These are phyloP conservation scores for Lysandra coridon DNA, from an alignment of 2,888 invertebrate species.

Conservation along the genomic window DNA sequence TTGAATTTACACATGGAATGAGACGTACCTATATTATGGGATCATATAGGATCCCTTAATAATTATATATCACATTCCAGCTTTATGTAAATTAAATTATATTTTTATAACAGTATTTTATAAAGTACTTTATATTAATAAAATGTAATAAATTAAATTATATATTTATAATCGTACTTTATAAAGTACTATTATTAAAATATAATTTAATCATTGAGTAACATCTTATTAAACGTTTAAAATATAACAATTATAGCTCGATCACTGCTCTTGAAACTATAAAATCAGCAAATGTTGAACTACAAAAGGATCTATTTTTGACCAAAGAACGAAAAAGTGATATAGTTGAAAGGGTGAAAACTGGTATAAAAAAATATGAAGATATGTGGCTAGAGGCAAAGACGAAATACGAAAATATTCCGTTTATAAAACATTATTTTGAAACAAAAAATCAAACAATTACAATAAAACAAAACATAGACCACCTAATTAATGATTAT, in stretches of 20 bases:
- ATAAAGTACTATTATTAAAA: no score
- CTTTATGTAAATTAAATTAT: no score
- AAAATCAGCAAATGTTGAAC: conserved; percentile 57
- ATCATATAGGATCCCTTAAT: no score
- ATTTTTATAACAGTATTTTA: no score
- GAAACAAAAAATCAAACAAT: conserved; percentile 47
- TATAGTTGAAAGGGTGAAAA: conserved; percentile 50
- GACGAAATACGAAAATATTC: conserved; percentile 60
- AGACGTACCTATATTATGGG: no score
- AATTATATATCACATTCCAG: no score
- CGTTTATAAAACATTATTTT: conserved; percentile 56
- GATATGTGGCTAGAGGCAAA: conserved; percentile 58
- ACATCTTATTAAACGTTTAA: background rate
- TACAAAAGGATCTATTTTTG: conserved; percentile 57
- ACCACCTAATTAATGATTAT: conserved; percentile 48
- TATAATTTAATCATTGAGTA: background rate
- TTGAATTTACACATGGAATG: no score
- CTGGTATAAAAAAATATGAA: conserved; percentile 61
- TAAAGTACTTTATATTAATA: no score
- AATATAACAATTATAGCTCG: conserved; percentile 49
- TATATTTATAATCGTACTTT: no score
- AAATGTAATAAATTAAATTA: no score
- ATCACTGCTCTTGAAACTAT: conserved; percentile 54
- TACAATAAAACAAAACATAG: conserved; percentile 47
- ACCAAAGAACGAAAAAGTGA: conserved; percentile 53